Evolutionary conservation across 2,888 invertebrate genomes (phyloP), one percentile per base, ranked within the genome.

Genomic region (Diplolepis rosae): DNA sequence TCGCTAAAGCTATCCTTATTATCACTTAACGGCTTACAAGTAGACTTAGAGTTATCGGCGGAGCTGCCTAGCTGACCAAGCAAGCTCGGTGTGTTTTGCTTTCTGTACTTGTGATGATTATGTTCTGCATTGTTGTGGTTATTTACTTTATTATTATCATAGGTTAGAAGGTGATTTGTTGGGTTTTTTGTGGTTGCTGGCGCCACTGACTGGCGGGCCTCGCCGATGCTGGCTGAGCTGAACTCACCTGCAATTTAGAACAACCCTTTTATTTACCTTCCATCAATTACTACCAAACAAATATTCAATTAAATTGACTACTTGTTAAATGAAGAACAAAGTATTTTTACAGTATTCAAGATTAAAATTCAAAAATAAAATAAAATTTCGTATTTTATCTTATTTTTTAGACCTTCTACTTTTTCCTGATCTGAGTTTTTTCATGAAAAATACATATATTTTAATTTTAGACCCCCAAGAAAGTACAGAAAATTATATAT

Each of bases 31-130:
- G 85, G 87, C 88, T 89, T 89, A 89, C 83, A 87, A 83, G 82
- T 89, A 89, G 88, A 89, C 88, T 88, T 88, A 88, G 88, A 88
- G 82, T 86, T 88, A 86, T 87, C 88, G 85, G 87, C 88, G 86
- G 85, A 86, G 86, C 87, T 86, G 87, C 83, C 85, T 84, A 84
- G 85, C 83, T 85, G 82, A 74, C 83, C 84, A 82, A 84, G 83
- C 85, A 81, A 83, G 85, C 83, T 87, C 85, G 83, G 83, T 85
- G 84, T 83, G 71, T 78, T 79, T 83, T 82, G 85, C 84, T 84
- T 85, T 87, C 87, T 87, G 87, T 86, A 85, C 84, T 88, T 86
- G 85, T 87, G 87, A 87, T 88, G 87, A 88, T 88, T 88, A 88
- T 88, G 88, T 88, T 87, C 85, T 86, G 87, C 86, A 87, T 84